Evolutionary conservation across 2,797 vertebrate species (phyloP).

Genomic region (Cygnus olor): DNA sequence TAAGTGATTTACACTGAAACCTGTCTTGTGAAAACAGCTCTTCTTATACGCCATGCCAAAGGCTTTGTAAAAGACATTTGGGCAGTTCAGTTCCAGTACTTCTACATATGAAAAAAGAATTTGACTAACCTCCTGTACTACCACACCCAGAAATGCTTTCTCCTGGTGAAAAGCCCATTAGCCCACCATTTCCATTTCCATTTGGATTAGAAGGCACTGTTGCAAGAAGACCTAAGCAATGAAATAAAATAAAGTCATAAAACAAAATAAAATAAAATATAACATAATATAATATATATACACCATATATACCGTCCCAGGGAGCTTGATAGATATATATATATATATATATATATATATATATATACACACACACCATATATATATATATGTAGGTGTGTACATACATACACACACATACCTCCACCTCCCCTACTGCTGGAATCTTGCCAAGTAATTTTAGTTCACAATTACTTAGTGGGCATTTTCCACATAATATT

Average conservation of each 20-base stretch:
- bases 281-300: no score
- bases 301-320: no score
- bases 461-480: neutral
- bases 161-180: slow-evolving; percentile 82
- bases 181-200: slow-evolving; percentile 81
- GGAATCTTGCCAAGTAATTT: neutral
- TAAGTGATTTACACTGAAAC: neutral
- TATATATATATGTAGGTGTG: no score
- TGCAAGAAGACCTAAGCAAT: slow-evolving; percentile 86
- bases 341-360: no score
- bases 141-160: slow-evolving; percentile 77
- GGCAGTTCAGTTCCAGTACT: neutral
- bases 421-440: neutral
- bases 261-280: neutral
- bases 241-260: neutral
- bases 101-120: neutral
- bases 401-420: no score
- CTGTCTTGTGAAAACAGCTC: neutral
- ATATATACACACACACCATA: no score
- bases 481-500: neutral
- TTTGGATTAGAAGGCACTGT: slow-evolving; percentile 87
- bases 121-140: slow-evolving; percentile 80
- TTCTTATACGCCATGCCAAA: neutral
- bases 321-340: no score
- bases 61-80: neutral